Evolutionary conservation across 2,113 vertebrate species (phyloP).

Genomic region (Lutjanus erythropterus): DNA sequence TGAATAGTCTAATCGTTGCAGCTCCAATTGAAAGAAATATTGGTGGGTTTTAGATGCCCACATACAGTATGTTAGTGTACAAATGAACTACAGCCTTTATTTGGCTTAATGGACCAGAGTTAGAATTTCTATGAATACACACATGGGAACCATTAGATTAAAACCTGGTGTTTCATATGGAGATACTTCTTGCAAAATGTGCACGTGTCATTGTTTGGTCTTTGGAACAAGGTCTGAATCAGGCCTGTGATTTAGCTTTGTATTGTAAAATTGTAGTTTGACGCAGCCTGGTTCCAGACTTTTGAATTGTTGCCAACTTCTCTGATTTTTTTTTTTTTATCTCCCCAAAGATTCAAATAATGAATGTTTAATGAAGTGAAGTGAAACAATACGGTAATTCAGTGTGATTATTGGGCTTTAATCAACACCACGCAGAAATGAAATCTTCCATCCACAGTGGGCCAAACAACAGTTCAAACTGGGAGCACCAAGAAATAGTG

Average conservation of each 20-base stretch:
- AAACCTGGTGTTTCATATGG: background rate
- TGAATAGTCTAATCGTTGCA: too few relatives aligned
- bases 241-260: background rate
- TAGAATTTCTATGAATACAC: background rate
- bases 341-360: background rate
- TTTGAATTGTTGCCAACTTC: background rate
- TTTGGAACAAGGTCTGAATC: background rate
- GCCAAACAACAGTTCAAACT: background rate
- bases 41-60: background rate
- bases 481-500: background rate
- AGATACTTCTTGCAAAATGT: background rate
- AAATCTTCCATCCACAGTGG: background rate
- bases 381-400: background rate
- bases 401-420: background rate
- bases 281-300: background rate
- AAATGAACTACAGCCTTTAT: background rate
- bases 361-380: slow-evolving; percentile 7
- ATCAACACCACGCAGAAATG: background rate
- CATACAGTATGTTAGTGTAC: background rate
- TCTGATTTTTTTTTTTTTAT: background rate
- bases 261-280: background rate
- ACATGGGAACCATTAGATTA: background rate
- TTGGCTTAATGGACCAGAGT: background rate
- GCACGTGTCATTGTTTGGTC: background rate
- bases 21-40: background rate